A percentile compares a stretch with the other conserved stretches of the same genome.
Evolutionary conservation across 2,113 vertebrate species (phyloP).

Genomic region (Caranx melampygus): DNA sequence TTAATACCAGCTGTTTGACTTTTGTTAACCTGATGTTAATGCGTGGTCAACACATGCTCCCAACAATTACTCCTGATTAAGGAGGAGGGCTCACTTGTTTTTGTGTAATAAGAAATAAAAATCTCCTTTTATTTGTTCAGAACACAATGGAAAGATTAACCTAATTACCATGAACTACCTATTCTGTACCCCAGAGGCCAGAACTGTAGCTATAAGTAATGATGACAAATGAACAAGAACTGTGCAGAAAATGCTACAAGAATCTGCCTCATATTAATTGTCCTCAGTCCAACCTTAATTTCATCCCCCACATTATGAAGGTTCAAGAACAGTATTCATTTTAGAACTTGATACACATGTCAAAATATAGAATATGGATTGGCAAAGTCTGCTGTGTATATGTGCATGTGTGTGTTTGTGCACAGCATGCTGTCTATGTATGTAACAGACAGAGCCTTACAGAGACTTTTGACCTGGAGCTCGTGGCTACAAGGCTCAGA

Average conservation of each 20-base stretch:
- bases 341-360: neutral
- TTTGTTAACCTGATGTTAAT: slow-evolving; percentile 19
- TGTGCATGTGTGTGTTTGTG: neutral
- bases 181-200: neutral
- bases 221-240: neutral
- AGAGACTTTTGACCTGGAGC: slow-evolving; percentile 40
- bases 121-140: slow-evolving; percentile 1
- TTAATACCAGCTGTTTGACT: slow-evolving; percentile 9
- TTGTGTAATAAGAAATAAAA: neutral
- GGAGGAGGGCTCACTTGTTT: neutral
- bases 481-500: slow-evolving; percentile 21
- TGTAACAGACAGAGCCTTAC: slow-evolving; percentile 24
- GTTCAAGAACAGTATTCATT: neutral
- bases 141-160: slow-evolving; percentile 7
- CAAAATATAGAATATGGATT: neutral
- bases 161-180: slow-evolving; percentile 6
- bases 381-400: neutral
- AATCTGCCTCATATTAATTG: neutral
- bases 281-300: neutral
- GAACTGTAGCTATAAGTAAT: slow-evolving; percentile 2
- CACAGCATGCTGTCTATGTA: neutral
- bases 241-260: neutral
- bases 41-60: neutral
- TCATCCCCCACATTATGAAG: neutral
- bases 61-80: slow-evolving; percentile 3